Conservation (phyloP, 2,888 invertebrate genomes). For the Miltochrista miniata region DNA sequence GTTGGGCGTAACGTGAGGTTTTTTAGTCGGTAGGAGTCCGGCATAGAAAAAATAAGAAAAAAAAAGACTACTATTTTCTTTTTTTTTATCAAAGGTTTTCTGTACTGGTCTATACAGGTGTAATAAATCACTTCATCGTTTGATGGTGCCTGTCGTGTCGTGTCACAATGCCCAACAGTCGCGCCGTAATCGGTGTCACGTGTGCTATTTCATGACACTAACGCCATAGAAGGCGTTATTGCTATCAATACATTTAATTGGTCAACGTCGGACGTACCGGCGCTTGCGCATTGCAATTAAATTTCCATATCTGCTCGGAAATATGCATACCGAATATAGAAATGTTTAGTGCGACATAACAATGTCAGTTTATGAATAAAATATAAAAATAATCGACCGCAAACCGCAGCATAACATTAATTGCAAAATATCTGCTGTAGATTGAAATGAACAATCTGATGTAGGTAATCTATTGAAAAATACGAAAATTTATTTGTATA, state of each 20-base stretch:
- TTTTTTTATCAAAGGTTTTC: not conserved
- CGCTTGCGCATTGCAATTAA: slow-evolving; percentile 44
- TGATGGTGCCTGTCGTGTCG: slow-evolving; percentile 9
- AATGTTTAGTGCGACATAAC: slow-evolving; percentile 28
- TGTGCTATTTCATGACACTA: slow-evolving; percentile 45
- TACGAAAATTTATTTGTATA: no score
- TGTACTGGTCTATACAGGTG: not conserved
- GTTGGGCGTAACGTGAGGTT: no score
- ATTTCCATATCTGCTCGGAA: slow-evolving; percentile 52
- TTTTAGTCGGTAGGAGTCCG: no score
- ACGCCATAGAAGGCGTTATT: slow-evolving; percentile 52
- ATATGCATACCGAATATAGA: slow-evolving; percentile 42
- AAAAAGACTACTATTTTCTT: slow-evolving; percentile 21
- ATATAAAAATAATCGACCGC: slow-evolving; percentile 3
- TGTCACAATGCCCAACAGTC: slow-evolving; percentile 33
- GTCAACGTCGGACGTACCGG: slow-evolving; percentile 34
- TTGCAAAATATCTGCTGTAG: no score
- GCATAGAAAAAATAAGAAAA: no score
- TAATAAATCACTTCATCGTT: slow-evolving; percentile 29
- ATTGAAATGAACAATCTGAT: no score
- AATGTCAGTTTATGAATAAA: slow-evolving; percentile 25
- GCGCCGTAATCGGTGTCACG: slow-evolving; percentile 49
- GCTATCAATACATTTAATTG: slow-evolving; percentile 65
- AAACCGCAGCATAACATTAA: not conserved
- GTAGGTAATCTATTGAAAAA: no score